These are phyloP conservation scores for Sakesphorus luctuosus DNA, from an alignment of 2,113 vertebrate species.

Conservation along the genomic window DNA sequence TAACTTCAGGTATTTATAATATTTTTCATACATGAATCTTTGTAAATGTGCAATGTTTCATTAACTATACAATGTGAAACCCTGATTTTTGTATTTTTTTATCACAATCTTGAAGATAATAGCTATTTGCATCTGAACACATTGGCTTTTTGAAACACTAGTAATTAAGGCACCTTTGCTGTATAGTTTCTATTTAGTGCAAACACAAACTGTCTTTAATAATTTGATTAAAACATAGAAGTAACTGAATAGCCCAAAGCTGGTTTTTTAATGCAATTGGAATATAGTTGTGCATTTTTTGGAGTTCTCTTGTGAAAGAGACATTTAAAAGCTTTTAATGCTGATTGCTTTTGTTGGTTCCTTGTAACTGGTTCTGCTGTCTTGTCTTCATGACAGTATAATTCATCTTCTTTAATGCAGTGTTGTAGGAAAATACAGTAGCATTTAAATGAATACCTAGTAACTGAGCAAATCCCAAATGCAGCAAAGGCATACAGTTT, in stretches of 20 bases:
- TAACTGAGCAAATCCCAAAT: constrained; percentile 61
- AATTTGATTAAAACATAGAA: constrained; percentile 69
- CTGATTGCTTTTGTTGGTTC: constrained; percentile 68
- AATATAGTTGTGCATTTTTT: constrained; percentile 75
- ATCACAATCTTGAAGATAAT: constrained; percentile 62
- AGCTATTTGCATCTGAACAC: constrained; percentile 65
- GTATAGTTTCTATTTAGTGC: constrained; percentile 75
- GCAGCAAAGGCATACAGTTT: constrained; percentile 74
- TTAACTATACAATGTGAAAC: constrained; percentile 70
- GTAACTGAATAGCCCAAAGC: constrained; percentile 43
- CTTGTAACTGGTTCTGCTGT: constrained; percentile 52
- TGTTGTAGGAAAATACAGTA: constrained; percentile 68
- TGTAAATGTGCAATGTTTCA: constrained; percentile 65
- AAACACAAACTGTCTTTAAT: constrained; percentile 74
- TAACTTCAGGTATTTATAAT: constrained; percentile 66
- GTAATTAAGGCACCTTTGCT: constrained; percentile 79
- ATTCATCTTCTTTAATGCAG: constrained; percentile 53
- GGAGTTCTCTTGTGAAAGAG: constrained; percentile 67
- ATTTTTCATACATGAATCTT: constrained; percentile 57
- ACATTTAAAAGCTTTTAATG: constrained; percentile 68
- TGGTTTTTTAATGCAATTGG: constrained; percentile 43
- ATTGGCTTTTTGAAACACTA: constrained; percentile 73
- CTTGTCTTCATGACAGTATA: constrained; percentile 48
- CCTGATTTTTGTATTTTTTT: constrained; percentile 67
- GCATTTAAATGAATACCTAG: constrained; percentile 64